Base-by-base conservation (phyloP, 2,888 invertebrate species). In the Brenthis daphne region DNA sequence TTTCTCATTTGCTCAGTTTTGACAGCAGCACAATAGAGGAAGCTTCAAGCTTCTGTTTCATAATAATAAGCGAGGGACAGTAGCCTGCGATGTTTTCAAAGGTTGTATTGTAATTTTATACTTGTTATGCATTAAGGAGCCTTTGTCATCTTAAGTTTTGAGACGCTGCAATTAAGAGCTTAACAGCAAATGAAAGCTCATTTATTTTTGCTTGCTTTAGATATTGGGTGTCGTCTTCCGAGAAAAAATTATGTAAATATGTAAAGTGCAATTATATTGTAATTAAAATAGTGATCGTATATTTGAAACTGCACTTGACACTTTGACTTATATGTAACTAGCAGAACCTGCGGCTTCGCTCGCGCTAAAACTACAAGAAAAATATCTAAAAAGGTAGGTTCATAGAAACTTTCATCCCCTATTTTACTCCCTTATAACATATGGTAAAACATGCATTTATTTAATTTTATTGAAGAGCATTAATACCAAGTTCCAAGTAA, bases 1-100 rank as follows among this genome's bases (percentile, higher is more conserved):
- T 87, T 88, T 87, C 80, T 83, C 77, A 81, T 86, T 86, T 81
- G 84, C 75, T 79, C 79, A 83, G 85, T 87, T 89, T 85, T 88
- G 89, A 89, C 88, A 85, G 80, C 74, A 76, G 78, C 75, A 89
- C 88, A 89, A 90, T 89, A 82, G 86, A 81, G 75, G 81, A 76
- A 80, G 87, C 90, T 90, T 85, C 90, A 76, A 80, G 87, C 90
- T 90, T 85, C 90, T 88, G 90, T 88, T 83, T 82, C 80, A 79
- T 84, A 85, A 89, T 84, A 83, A 85, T 77, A 74, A 79, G 76
- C 67, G 70, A 70, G 71, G 74, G 73, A 70, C 73, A 71, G 75
- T 74, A 75, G 76, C 73, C 68, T 71, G 65, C 64, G 64, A 67
- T 70, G 67, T 73, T 74, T 70, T 73, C 70, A 69, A 75, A 71